phyloP scores from a whole-genome alignment of 2,113 vertebrate genomes.

The Phyllostomus discolor region DNA sequence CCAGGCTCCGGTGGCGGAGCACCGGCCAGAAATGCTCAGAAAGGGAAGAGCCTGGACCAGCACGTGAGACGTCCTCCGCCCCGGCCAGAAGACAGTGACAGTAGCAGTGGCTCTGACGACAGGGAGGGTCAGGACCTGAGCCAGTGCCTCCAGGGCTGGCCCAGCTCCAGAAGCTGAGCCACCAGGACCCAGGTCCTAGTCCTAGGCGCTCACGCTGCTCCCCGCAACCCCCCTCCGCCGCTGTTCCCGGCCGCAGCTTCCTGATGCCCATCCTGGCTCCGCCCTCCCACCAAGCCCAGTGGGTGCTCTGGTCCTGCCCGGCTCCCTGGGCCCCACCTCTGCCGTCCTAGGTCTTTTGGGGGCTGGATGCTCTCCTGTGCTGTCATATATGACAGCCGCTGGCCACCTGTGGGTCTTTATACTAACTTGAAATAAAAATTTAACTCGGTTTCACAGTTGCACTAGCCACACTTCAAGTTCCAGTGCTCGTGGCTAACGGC shows the following conservation, averaged over 20 bases:
- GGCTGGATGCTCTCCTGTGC: not conserved
- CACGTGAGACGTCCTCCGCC: not conserved
- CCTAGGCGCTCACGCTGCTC: not conserved
- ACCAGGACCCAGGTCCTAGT: not conserved
- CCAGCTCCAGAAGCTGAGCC: not conserved
- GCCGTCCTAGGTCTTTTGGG: not conserved
- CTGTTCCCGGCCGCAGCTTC: not conserved
- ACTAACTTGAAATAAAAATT: not conserved
- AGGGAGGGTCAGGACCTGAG: not conserved
- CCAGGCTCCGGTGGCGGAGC: not conserved
- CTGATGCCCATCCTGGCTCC: not conserved
- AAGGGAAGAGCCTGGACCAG: accelerated
- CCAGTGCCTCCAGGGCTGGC: not conserved
- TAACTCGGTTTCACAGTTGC: not conserved
- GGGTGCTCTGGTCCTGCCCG: accelerated
- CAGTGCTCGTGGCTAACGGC: not conserved
- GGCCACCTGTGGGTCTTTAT: not conserved
- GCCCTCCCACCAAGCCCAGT: accelerated
- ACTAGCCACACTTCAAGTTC: not conserved
- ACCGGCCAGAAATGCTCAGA: not conserved
- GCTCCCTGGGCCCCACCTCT: not conserved
- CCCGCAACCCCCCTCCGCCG: not conserved
- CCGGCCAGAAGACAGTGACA: accelerated
- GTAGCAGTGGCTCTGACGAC: not conserved
- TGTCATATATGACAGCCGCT: not conserved